These are phyloP conservation scores for Acleris literana DNA, from an alignment of 2,888 invertebrate species.

Conservation along the genomic window DNA sequence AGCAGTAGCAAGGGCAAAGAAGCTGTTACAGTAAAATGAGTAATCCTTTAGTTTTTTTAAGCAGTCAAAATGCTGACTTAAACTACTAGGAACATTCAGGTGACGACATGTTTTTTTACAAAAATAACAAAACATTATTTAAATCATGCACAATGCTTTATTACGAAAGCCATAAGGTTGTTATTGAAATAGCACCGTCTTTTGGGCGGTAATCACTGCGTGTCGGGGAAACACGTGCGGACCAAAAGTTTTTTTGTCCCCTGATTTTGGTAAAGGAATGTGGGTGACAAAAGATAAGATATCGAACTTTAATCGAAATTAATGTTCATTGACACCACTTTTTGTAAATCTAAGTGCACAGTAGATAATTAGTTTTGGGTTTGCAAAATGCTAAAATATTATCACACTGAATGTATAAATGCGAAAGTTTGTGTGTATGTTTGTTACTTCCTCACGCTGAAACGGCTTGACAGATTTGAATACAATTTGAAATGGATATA, in stretches of 20 bases:
- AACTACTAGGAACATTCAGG: constrained; percentile 22
- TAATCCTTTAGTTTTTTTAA: constrained; percentile 8
- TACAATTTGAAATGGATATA: no score
- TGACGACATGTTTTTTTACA: constrained; percentile 9
- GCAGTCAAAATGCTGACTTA: constrained; percentile 29
- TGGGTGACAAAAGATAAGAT: neutral
- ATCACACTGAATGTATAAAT: no score
- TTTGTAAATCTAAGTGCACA: no score
- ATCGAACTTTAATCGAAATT: no score
- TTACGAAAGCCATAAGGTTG: neutral
- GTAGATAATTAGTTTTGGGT: no score
- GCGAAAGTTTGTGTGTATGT: no score
- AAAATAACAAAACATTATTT: constrained; percentile 1
- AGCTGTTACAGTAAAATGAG: constrained; percentile 10
- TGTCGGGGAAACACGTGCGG: constrained; percentile 12
- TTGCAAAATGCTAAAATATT: no score
- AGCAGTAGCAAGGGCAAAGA: neutral
- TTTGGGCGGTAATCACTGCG: neutral
- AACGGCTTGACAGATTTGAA: no score
- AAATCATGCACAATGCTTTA: neutral
- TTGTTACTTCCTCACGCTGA: no score
- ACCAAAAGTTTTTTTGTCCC: constrained; percentile 11
- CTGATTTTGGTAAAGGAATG: constrained; percentile 11
- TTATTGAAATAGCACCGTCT: neutral
- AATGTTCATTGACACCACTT: no score